These are phyloP conservation scores for Cactoblastis cactorum DNA, from an alignment of 2,888 invertebrate species.

Conservation along the genomic window DNA sequence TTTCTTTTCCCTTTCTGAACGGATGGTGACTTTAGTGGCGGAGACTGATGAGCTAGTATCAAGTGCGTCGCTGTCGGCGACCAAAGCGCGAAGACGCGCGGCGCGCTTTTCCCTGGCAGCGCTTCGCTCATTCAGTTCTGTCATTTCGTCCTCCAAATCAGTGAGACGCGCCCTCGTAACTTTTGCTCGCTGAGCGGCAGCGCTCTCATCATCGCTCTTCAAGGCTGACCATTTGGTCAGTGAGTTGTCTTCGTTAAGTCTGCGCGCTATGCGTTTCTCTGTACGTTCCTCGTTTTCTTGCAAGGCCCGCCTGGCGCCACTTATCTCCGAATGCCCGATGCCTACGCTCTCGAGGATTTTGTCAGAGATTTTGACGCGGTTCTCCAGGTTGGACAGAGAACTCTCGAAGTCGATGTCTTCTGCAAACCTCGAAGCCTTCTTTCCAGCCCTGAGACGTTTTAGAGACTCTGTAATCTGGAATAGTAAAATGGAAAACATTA, in stretches of 20 bases:
- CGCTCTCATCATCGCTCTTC: constrained; percentile 69
- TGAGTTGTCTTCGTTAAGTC: constrained; percentile 58
- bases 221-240: constrained; percentile 84
- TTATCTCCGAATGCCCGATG: constrained; percentile 76
- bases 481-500: constrained; percentile 11
- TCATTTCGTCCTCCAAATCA: constrained; percentile 88
- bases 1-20: constrained; percentile 70
- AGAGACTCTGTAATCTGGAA: constrained; percentile 81
- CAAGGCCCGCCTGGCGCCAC: constrained; percentile 69
- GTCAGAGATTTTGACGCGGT: constrained; percentile 80
- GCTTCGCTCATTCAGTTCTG: constrained; percentile 83
- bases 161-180: constrained; percentile 83
- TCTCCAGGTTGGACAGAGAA: constrained; percentile 77
- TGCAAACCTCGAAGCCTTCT: constrained; percentile 78
- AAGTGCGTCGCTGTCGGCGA: constrained; percentile 78
- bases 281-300: constrained; percentile 71
- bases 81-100: constrained; percentile 83
- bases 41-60: constrained; percentile 44
- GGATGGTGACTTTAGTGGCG: constrained; percentile 58
- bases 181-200: constrained; percentile 82
- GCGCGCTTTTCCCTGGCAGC: constrained; percentile 85
- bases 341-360: constrained; percentile 83
- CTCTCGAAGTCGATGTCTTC: constrained; percentile 83
- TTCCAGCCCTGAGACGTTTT: constrained; percentile 80
- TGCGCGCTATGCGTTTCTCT: constrained; percentile 65